Conservation (phyloP, 2,888 invertebrate species). For the Entomobrya multifasciata region DNA sequence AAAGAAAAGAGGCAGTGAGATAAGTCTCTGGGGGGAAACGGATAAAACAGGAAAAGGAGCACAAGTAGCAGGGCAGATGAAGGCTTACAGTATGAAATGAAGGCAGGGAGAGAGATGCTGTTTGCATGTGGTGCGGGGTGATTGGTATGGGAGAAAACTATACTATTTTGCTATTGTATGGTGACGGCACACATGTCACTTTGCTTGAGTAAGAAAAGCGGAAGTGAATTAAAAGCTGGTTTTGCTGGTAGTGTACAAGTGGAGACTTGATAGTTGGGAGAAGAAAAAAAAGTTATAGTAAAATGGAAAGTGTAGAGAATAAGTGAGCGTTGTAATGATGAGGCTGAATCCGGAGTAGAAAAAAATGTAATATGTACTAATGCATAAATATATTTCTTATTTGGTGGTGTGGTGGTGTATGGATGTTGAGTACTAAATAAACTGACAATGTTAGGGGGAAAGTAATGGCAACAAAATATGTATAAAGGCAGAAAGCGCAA, state of each 20-base stretch:
- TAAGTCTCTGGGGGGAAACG: neutral
- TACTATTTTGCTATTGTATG: too few species aligned
- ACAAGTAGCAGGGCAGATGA: neutral
- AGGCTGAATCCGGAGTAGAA: neutral
- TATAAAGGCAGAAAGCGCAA: conserved; percentile 29
- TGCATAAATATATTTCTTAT: too few species aligned
- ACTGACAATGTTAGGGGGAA: neutral
- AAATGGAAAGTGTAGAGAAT: neutral
- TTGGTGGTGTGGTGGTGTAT: neutral
- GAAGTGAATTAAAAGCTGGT: conserved; percentile 61
- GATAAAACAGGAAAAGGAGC: neutral
- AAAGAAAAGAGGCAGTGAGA: too few species aligned
- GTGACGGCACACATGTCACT: conserved; percentile 45
- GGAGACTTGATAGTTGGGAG: neutral
- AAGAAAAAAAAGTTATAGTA: neutral
- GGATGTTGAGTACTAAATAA: too few species aligned
- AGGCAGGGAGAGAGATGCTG: neutral
- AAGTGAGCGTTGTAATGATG: neutral
- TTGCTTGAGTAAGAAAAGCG: conserved; percentile 36
- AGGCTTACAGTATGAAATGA: neutral
- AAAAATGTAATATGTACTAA: too few species aligned
- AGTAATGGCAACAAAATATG: neutral
- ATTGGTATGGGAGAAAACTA: neutral
- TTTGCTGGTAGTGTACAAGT: neutral
- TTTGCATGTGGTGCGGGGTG: too few species aligned